Evolutionary conservation across 2,113 vertebrate genomes (phyloP), one percentile per base, ranked within the genome.

Genomic region (Hiodon alosoides): DNA sequence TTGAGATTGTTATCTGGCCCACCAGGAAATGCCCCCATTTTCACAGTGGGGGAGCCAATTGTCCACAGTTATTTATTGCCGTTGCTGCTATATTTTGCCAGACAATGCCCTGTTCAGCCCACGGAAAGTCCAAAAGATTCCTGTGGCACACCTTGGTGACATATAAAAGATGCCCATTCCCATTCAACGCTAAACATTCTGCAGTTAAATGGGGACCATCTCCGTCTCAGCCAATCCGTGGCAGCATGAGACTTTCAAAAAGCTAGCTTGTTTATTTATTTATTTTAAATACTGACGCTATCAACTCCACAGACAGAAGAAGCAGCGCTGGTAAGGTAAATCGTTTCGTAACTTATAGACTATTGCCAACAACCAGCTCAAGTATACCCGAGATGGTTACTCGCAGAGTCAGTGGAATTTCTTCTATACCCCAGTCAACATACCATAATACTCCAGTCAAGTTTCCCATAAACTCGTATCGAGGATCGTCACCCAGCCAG

Each of bases 11-110:
- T 86, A 76, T 86, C 83, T 76, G 73, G 69, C 84, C 60, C 85
- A 83, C 80, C 79, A 62, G 82, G 88, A 81, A 82, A 85, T 80
- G 81, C 82, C 80, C 85, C 81, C 79, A 88, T 89, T 87, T 85
- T 90, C 87, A 83, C 86, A 88, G 84, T 86, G 86, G 31, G 86
- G 87, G 86, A 81, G 85, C 79, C 85, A 75, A 60, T 83, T 5
- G 83, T 82, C 79, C 79, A 79, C 78, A 74, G 76, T 83, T 77
- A 85, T 87, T 86, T 85, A 84, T 82, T 80, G 82, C 82, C 80
- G 83, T 87, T 79, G 74, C 77, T 80, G 80, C 82, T 84, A 86
- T 86, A 85, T 81, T 89, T 86, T 85, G 84, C 79, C 78, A 78
- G 58, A 62, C 74, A 69, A 81, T 84, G 83, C 85, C 85, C 86